phyloP scores from a whole-genome alignment of 2,797 vertebrate genomes.

The Austrolebias charrua region DNA sequence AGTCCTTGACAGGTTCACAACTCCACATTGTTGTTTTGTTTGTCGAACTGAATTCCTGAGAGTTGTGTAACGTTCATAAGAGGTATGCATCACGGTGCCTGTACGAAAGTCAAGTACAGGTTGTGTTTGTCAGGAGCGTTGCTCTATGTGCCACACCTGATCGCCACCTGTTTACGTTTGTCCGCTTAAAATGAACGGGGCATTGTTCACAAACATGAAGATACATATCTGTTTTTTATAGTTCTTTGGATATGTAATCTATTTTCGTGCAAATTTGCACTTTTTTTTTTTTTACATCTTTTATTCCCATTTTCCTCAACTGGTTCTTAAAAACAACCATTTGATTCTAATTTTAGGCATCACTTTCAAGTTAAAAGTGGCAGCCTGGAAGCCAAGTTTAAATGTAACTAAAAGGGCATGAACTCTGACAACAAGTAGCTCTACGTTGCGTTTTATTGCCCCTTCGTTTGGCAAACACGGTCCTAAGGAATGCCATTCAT shows the following conservation, averaged over 20 bases:
- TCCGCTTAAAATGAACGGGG: conserved; percentile 21
- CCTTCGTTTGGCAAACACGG: conserved; percentile 42
- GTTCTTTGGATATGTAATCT: neutral
- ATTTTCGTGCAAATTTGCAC: too few relatives aligned
- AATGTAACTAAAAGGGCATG: conserved; percentile 28
- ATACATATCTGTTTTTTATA: conserved; percentile 5
- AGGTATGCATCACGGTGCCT: conserved; percentile 35
- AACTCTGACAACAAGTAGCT: conserved; percentile 32
- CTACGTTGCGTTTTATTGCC: conserved; percentile 38
- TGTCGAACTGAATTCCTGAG: conserved; percentile 52
- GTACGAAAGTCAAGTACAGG: conserved; percentile 38
- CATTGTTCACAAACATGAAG: neutral
- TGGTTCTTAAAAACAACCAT: too few relatives aligned
- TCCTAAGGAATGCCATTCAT: conserved; percentile 63
- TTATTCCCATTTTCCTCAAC: neutral
- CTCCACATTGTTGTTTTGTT: conserved; percentile 52
- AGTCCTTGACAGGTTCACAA: conserved; percentile 47
- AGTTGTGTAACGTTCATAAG: conserved; percentile 35
- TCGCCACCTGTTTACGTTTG: conserved; percentile 31
- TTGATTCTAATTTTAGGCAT: neutral
- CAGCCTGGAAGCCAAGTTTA: conserved; percentile 36
- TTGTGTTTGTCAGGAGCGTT: conserved; percentile 25
- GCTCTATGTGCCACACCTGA: conserved; percentile 39
- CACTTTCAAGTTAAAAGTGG: conserved; percentile 19
- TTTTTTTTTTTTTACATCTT: too few relatives aligned